phyloP scores from a whole-genome alignment of 1,140 invertebrate genomes.

The Tetramorium parvispinum region DNA sequence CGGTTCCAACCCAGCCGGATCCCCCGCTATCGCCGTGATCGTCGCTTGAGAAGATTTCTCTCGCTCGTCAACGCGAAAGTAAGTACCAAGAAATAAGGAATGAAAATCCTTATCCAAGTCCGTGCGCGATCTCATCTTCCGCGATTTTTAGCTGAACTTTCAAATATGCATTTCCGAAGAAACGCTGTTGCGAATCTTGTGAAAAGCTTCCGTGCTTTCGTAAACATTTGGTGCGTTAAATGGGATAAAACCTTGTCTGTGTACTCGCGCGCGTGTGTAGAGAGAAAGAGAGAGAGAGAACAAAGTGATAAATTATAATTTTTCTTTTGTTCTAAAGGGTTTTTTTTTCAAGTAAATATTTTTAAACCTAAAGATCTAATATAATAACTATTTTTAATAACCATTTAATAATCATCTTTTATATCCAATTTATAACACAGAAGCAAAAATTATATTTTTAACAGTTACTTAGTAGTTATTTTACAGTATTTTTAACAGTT shows the following conservation, averaged over 20 bases:
- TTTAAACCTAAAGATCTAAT: not conserved
- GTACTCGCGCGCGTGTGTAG: too few species aligned
- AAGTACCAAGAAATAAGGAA: constrained; percentile 29
- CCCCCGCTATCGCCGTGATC: constrained; percentile 1
- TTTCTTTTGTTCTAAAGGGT: not conserved
- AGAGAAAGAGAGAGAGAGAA: not conserved
- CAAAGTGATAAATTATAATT: not conserved
- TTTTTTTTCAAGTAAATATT: not conserved
- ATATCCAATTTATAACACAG: not conserved
- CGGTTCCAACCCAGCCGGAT: constrained; percentile 37
- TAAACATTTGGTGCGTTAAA: not conserved
- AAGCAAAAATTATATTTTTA: not conserved
- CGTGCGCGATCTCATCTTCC: not conserved
- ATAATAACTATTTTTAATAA: too few species aligned
- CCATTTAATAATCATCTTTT: not conserved
- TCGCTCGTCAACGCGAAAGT: constrained; percentile 31
- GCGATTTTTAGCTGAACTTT: not conserved
- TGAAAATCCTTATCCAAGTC: not conserved
- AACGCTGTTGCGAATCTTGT: not conserved
- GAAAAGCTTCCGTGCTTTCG: not conserved
- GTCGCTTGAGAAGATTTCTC: constrained; percentile 12
- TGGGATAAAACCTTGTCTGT: not conserved
- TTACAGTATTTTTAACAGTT: too few species aligned
- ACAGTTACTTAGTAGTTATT: too few species aligned
- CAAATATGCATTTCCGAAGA: not conserved